Evolutionary conservation across 1,140 invertebrate species (phyloP).

Genomic region (Oryzaephilus surinamensis): DNA sequence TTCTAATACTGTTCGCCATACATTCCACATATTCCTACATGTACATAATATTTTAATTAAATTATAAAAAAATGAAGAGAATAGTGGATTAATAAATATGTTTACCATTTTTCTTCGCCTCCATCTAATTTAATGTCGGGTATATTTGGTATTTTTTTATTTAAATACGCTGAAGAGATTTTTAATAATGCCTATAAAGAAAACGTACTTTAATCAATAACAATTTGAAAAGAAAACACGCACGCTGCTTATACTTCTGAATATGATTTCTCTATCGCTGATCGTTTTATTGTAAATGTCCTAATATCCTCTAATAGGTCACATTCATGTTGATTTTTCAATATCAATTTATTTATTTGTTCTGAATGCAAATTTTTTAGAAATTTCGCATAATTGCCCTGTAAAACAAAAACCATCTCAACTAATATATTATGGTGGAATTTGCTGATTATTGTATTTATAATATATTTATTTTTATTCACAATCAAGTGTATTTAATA

Average conservation of each 20-base stretch:
- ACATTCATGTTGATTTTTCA: constrained; percentile 93
- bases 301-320: constrained; percentile 89
- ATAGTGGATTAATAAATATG: constrained; percentile 8
- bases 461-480: background rate
- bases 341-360: constrained; percentile 81
- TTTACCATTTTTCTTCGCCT: constrained; percentile 80
- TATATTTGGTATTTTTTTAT: constrained; percentile 85
- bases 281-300: constrained; percentile 84
- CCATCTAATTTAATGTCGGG: constrained; percentile 79
- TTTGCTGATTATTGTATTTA: background rate
- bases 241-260: constrained; percentile 83
- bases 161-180: constrained; percentile 80
- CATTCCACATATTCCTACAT: constrained; percentile 89
- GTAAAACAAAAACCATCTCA: constrained; percentile 30
- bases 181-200: constrained; percentile 70
- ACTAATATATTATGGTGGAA: background rate
- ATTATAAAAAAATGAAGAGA: background rate
- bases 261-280: constrained; percentile 88
- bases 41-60: constrained; percentile 7
- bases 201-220: constrained; percentile 21
- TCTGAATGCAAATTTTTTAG: constrained; percentile 86
- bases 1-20: constrained; percentile 88
- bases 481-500: too few species aligned
- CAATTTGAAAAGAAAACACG: background rate
- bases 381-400: constrained; percentile 84